Percentiles rank a stretch among this genome's conserved stretches.
Evolutionary conservation across 2,797 vertebrate genomes (phyloP).

Genomic region (Malurus leucopterus): DNA sequence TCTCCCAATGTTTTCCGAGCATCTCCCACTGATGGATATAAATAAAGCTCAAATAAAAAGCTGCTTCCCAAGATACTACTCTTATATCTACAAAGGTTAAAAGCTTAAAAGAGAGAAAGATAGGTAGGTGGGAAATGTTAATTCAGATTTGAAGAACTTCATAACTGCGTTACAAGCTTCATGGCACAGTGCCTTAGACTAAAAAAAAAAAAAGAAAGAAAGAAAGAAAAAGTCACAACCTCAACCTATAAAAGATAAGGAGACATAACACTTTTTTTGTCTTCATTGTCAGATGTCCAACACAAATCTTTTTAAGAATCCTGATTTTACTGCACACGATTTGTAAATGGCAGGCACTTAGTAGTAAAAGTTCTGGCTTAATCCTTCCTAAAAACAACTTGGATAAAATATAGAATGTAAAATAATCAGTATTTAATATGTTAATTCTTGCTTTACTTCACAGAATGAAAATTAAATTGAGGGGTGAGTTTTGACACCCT

Average conservation of each 20-base stretch:
- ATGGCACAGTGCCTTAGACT: neutral
- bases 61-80: slow-evolving; percentile 44
- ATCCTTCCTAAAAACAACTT: neutral
- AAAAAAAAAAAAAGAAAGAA: neutral
- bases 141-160: slow-evolving; percentile 34
- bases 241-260: neutral
- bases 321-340: neutral
- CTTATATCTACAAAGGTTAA: slow-evolving; percentile 48
- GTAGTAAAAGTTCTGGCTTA: neutral
- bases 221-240: neutral
- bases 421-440: neutral
- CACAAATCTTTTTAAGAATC: neutral
- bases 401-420: neutral
- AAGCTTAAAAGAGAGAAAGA: slow-evolving; percentile 40
- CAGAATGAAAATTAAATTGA: neutral
- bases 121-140: slow-evolving; percentile 44
- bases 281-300: slow-evolving; percentile 3
- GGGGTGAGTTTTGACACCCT: neutral
- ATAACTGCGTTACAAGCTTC: slow-evolving; percentile 28
- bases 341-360: neutral
- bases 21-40: slow-evolving; percentile 55
- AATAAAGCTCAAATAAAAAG: slow-evolving; percentile 54
- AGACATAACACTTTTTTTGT: neutral
- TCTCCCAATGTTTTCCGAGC: slow-evolving; percentile 36
- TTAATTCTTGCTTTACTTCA: neutral